A percentile compares a stretch with the other conserved stretches of the same genome.
Evolutionary conservation across 2,888 invertebrate genomes (phyloP).

Genomic region (Callimorpha dominula): DNA sequence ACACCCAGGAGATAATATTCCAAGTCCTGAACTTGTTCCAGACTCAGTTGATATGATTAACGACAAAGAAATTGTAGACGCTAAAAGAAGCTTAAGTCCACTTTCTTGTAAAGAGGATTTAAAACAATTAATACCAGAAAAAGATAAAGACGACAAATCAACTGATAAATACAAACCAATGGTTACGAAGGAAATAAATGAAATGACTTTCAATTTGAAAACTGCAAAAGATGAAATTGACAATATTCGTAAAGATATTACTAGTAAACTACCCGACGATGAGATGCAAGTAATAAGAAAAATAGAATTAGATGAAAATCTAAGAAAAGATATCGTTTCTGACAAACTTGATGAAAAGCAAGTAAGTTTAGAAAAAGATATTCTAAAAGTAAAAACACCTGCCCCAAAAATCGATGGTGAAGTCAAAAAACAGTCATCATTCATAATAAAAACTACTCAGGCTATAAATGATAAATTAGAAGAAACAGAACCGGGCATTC

Average conservation of each 20-base stretch:
- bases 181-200: conserved; percentile 3
- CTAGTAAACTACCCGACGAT: background rate
- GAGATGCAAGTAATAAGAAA: background rate
- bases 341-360: conserved; percentile 74
- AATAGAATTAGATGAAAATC: conserved; percentile 11
- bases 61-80: background rate
- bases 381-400: conserved; percentile 33
- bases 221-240: conserved; percentile 24
- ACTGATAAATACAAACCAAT: conserved; percentile 1
- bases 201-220: conserved; percentile 2
- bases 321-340: conserved; percentile 39
- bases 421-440: conserved; percentile 6
- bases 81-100: conserved; percentile 19
- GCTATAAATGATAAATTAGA: background rate
- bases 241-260: background rate
- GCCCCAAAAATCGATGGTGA: conserved; percentile 50
- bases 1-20: conserved; percentile 22
- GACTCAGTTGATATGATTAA: conserved; percentile 22
- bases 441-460: background rate
- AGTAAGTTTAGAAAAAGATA: conserved; percentile 75
- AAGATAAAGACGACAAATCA: conserved; percentile 27
- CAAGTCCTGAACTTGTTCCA: conserved; percentile 38
- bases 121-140: conserved; percentile 31
- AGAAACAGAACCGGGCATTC: background rate
- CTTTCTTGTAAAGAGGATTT: conserved; percentile 30